Base-by-base conservation (phyloP, 2,888 invertebrate genomes). In the Philaethria dido region DNA sequence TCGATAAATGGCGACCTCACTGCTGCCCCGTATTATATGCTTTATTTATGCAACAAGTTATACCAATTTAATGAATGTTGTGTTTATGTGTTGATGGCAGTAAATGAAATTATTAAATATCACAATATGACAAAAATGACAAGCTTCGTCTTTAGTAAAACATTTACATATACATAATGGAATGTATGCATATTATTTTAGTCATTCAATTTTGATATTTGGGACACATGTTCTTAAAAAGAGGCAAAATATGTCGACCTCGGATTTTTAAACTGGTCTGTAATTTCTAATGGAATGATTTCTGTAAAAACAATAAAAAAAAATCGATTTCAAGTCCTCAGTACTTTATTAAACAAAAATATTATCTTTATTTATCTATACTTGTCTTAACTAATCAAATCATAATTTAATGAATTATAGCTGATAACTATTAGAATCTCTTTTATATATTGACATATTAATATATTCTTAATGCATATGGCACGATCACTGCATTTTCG, bases 371-470 rank as follows among this genome's bases (percentile, higher is more conserved):
- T 33, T 33, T 8, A 33, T 1, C 8, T 33, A 18, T 11, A 47
- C 47, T 14, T 22, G 20, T 22, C n/a, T 20, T 9, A 2, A 47
- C 6, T 11, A 39, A 36, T 48, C 3, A 62, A 36, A 29, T 62
- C 5, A 33, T 50, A 3, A 8, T 60, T 29, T 18, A 45, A 2
- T 5, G 9, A 57, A 16, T 22, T 57, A 22, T 25, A 36, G 14
- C 11, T 20, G n/a, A 55, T 55, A 33, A 29, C 52, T 45, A 16
- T 60, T 44, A 60, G n/a, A 48, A n/a, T 18, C 47, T 64, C 18
- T 64, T 64, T 64, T 59, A 18, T 50, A 50, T 48, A 64, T 59
- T 64, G 16, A 48, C 11, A 33, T 47, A 59, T 29, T 57, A 64
- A 59, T 48, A 39, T 29, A 25, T 48, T 20, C 8, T 59, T 25